phyloP scores from a whole-genome alignment of 2,888 invertebrate species.

The Eulithis testata region DNA sequence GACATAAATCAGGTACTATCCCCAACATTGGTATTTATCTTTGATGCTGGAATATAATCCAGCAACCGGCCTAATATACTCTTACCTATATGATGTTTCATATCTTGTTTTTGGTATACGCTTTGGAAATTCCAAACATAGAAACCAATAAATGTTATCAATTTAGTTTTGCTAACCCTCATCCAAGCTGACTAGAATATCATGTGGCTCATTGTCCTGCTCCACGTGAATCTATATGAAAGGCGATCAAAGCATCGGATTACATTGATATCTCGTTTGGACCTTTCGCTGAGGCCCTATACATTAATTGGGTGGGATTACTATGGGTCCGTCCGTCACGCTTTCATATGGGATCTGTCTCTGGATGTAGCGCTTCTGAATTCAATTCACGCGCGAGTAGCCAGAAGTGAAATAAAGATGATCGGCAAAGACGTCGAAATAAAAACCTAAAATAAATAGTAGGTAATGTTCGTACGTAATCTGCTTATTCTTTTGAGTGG shows the following conservation, averaged over 20 bases:
- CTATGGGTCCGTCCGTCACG: conserved; percentile 49
- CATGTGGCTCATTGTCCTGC: conserved; percentile 5
- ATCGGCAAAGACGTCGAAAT: background rate
- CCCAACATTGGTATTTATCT: too few relatives aligned
- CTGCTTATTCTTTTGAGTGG: too few relatives aligned
- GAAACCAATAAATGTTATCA: conserved; percentile 6
- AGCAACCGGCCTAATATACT: too few relatives aligned
- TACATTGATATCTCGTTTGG: conserved; percentile 49
- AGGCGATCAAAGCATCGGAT: conserved; percentile 36
- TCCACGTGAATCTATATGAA: conserved; percentile 23
- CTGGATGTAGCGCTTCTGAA: conserved; percentile 20
- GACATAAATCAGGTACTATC: too few relatives aligned
- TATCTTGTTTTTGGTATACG: background rate
- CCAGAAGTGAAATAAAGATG: conserved; percentile 9
- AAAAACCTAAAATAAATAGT: background rate
- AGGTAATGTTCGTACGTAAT: too few relatives aligned
- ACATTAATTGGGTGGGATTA: conserved; percentile 59
- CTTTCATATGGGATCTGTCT: conserved; percentile 52
- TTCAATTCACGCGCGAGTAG: conserved; percentile 34
- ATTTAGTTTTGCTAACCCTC: conserved; percentile 11
- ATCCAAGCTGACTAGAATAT: conserved; percentile 10
- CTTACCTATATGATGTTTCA: too few relatives aligned
- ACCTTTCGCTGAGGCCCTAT: conserved; percentile 48
- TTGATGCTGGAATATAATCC: too few relatives aligned
- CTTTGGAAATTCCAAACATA: background rate